Evolutionary conservation across 2,113 vertebrate species (phyloP), one percentile per base, ranked within the genome.

Genomic region (Nothobranchius kuhntae): DNA sequence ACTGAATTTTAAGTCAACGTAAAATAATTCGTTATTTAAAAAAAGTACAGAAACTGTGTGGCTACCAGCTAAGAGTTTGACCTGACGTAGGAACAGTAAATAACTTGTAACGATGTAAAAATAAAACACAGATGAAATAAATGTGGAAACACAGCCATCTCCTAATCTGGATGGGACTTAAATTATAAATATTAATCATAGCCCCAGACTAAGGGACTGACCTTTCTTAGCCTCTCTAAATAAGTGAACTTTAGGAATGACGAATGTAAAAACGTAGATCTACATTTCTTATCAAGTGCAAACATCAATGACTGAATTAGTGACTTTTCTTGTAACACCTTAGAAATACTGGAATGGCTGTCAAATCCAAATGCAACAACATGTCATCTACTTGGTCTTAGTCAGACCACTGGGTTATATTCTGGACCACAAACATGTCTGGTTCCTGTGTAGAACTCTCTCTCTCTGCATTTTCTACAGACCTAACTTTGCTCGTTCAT

Each of bases 81-180:
- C 72, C 14, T 26, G n/a, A 17, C 57, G 47, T 52, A 21, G 21
- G 12, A 51, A 48, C 24, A 38, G 35, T 40, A 65, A 53, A 26
- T 24, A 57, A 61, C 0, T 13, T 78, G 21, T 51, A 54, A 53
- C 44, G 47, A 55, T 74, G 44, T 51, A 21, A 76, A 9, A 4
- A 10, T 62, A 35, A 53, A 70, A 61, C 61, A 17, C 6, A 36
- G 81, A 74, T 78, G 52, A 65, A 64, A 78, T 66, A 74, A 11
- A 30, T 21, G 21, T 21, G 21, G 30, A 30, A 30, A 30, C 30
- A 30, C 30, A 30, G 30, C 30, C 4, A 4, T 30, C 30, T 30
- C 3, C 30, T 30, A 30, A 30, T 30, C 30, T 30, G 30, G 30
- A 30, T 30, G 30, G 30, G 30, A 4, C 4, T 30, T 30, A 30